Base-by-base conservation (phyloP, 2,797 vertebrate genomes). In the Epinephelus coioides region DNA sequence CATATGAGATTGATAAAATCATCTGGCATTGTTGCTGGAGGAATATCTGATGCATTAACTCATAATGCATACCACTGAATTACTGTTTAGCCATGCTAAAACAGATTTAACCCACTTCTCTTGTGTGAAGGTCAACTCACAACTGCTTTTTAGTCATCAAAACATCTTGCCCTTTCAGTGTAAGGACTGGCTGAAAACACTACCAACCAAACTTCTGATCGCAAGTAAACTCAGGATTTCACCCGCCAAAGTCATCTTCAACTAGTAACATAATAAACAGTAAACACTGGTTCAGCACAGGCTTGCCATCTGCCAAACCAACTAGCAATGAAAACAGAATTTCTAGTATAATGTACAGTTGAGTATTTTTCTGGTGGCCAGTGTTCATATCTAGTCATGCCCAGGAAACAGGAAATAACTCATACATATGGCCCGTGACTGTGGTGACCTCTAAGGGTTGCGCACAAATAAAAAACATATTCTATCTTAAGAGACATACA, bases 351-450 rank as follows among this genome's bases (percentile, higher is more conserved):
- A 9, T 13, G 62, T 68, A 34, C 3, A 18, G 0, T 5, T 47
- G 11, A 38, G 21, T 38, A 27, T 62, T 76, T 67, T 66, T 56
- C 70, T 54, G 10, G 18, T 75, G 46, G 40, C 61, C 67, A 60
- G 25, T 40, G 5, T 63, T 66, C 55, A 57, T 64, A 64, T 59
- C 46, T 46, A 82, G 21, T 65, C 30, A 53, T 62, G 30, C 61
- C 34, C 64, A 34, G 49, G 57, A 77, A 83, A 57, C 50, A 74
- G 78, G 84, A 86, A 77, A 79, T 43, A 18, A 34, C 55, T 63
- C 5, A 60, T 63, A 57, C 55, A 76, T 55, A 49, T 85, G 84
- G n/a, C 13, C 50, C 61, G 69, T 74, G 65, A 53, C 30, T 68
- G 68, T 59, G 30, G 47, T 78, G 73, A 83, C 57, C 62, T 73